A percentile compares a stretch with the other conserved stretches of the same genome.
Conservation (phyloP, 2,797 vertebrate species). For the Sebastes vulpes region DNA sequence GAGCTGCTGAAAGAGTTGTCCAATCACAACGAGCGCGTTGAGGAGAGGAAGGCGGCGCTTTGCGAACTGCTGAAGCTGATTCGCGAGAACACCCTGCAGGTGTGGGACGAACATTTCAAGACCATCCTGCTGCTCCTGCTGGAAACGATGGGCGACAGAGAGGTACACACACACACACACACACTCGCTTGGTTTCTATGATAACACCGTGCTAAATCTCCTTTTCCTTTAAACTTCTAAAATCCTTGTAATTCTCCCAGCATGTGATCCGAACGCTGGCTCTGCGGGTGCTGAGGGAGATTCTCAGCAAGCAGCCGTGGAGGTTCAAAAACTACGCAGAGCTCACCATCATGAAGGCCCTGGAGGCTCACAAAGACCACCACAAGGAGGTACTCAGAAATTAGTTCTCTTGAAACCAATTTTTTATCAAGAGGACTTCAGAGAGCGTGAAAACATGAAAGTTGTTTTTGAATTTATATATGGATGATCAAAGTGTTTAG, state of each 20-base stretch:
- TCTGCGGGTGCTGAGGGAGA: constrained; percentile 94
- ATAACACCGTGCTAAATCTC: not conserved
- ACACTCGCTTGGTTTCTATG: not conserved
- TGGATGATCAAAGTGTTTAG: not conserved
- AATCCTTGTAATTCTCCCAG: constrained; percentile 70
- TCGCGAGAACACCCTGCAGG: constrained; percentile 93
- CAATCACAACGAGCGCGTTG: constrained; percentile 95
- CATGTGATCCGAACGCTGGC: constrained; percentile 96
- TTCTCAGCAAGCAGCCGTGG: constrained; percentile 94
- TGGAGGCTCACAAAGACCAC: constrained; percentile 97
- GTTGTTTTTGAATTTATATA: not conserved
- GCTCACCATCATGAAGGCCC: constrained; percentile 97
- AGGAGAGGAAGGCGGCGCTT: constrained; percentile 94
- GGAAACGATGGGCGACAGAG: constrained; percentile 96
- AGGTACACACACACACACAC: constrained; percentile 82
- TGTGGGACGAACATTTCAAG: constrained; percentile 99
- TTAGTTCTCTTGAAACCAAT: not conserved
- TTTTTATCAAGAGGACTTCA: not conserved
- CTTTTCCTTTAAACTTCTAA: not conserved
- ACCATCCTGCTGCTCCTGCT: constrained; percentile 95
- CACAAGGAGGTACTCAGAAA: constrained; percentile 92
- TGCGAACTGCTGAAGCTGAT: constrained; percentile 94
- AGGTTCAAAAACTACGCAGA: constrained; percentile 99
- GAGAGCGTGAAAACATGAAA: not conserved
- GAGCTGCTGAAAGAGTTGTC: constrained; percentile 96